phyloP scores from a whole-genome alignment of 2,797 vertebrate species.

The Malacoctenus gilli region DNA sequence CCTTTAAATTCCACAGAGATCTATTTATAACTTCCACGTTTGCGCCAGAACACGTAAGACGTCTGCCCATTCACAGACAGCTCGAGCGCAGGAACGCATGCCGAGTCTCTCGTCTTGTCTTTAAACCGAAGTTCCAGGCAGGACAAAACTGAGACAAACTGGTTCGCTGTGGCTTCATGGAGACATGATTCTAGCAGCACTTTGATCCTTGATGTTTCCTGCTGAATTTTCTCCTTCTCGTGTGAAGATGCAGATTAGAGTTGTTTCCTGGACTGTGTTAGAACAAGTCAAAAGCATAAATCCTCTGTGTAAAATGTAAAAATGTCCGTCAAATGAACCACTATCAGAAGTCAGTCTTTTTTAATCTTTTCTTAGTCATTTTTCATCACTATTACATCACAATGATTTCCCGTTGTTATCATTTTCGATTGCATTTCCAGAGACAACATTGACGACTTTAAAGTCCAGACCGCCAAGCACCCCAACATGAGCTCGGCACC shows the following conservation, averaged over 20 bases:
- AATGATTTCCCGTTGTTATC: background rate
- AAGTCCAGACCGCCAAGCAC: constrained; percentile 85
- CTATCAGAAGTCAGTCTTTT: no score
- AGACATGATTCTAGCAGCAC: no score
- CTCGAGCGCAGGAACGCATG: constrained; percentile 26
- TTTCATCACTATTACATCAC: constrained; percentile 1
- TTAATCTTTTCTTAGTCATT: background rate
- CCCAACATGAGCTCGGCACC: constrained; percentile 77
- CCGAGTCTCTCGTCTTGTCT: constrained; percentile 12
- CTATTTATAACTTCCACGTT: constrained; percentile 59
- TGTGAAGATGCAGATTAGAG: no score
- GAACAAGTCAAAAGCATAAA: no score
- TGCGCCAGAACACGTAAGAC: constrained; percentile 49
- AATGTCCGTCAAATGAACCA: no score
- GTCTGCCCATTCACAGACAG: constrained; percentile 48
- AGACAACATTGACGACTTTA: constrained; percentile 87
- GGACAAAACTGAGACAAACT: constrained; percentile 22
- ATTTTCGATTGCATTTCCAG: constrained; percentile 70
- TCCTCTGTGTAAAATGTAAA: no score
- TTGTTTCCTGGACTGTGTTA: no score
- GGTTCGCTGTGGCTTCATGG: no score
- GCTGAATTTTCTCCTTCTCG: no score
- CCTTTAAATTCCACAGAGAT: constrained; percentile 49
- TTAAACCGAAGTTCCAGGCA: constrained; percentile 8
- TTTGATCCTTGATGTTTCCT: no score